Conservation (phyloP, 2,797 vertebrate species). For the Chloroceryle amazona region DNA sequence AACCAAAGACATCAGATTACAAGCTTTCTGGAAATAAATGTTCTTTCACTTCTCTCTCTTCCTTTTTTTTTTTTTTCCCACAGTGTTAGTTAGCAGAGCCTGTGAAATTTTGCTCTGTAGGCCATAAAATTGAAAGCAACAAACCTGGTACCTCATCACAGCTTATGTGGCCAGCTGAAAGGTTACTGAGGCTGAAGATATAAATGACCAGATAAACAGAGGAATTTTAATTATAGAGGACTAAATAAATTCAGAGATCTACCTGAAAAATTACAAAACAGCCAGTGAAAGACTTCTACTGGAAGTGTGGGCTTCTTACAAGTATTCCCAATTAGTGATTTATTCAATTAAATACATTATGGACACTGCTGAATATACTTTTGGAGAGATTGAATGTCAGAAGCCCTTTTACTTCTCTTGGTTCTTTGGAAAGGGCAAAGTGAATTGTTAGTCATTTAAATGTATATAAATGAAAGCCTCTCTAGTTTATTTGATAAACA, state of each 20-base stretch:
- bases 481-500: background rate
- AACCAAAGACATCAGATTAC: background rate
- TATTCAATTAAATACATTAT: background rate
- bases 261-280: background rate
- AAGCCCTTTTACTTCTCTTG: rapidly evolving
- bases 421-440: background rate
- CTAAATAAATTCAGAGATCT: background rate
- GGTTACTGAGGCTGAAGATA: background rate
- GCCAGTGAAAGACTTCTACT: background rate
- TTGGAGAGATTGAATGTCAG: background rate
- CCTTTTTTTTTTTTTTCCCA: background rate
- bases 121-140: background rate
- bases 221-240: background rate
- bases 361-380: background rate
- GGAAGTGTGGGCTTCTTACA: background rate
- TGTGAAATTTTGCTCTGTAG: background rate
- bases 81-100: background rate
- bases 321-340: background rate
- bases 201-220: background rate
- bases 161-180: background rate
- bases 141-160: background rate
- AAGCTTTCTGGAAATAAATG: background rate
- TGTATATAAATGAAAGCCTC: background rate
- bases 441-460: background rate
- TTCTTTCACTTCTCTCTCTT: background rate